Conservation (phyloP, 2,797 vertebrate species). For the Brachyalestes nurse region DNA sequence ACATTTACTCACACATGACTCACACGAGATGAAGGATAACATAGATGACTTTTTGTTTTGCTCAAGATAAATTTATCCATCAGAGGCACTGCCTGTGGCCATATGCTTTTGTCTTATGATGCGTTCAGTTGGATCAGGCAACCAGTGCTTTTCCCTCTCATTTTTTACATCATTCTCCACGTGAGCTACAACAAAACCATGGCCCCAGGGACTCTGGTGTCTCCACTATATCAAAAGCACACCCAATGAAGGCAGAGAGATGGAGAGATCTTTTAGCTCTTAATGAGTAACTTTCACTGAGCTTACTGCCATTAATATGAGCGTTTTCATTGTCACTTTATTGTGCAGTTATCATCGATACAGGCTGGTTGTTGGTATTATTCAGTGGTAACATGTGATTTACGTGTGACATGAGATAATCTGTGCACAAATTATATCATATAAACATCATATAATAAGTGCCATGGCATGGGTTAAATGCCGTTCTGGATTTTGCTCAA, state of each 20-base stretch:
- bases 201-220: slow-evolving; percentile 5
- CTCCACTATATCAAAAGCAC: not conserved
- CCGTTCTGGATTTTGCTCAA: too few relatives aligned
- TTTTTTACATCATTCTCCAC: slow-evolving; percentile 2
- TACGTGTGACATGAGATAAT: not conserved
- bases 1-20: not conserved
- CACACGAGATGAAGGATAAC: not conserved
- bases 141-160: slow-evolving; percentile 11
- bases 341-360: not conserved
- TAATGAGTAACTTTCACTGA: not conserved
- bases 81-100: slow-evolving; percentile 19
- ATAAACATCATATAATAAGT: too few relatives aligned
- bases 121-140: slow-evolving; percentile 21
- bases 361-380: not conserved
- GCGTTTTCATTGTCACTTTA: not conserved
- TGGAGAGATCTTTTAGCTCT: not conserved
- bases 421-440: not conserved
- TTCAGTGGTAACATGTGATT: not conserved
- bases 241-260: not conserved
- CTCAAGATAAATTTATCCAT: slow-evolving; percentile 25
- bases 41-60: slow-evolving; percentile 13
- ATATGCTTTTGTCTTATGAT: slow-evolving; percentile 13
- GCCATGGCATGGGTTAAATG: too few relatives aligned
- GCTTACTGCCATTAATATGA: not conserved
- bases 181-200: slow-evolving; percentile 30